A percentile compares a stretch with the other conserved stretches of the same genome.
phyloP scores from a whole-genome alignment of 2,888 invertebrate species.

The Pachymerium ferrugineum region DNA sequence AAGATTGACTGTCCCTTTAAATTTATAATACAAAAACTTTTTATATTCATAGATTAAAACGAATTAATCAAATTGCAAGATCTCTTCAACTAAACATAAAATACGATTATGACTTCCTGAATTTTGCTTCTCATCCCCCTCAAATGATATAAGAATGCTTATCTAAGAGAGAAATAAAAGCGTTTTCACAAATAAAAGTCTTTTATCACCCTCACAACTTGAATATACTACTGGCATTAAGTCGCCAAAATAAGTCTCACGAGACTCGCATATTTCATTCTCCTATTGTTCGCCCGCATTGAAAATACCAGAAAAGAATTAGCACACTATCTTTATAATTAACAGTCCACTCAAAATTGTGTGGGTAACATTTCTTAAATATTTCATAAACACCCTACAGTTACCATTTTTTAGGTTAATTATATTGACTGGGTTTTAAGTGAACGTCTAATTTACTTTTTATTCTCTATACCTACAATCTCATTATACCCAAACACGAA shows the following conservation, averaged over 20 bases:
- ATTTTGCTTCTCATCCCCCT: conserved; percentile 15
- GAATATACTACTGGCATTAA: too few relatives aligned
- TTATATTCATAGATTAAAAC: too few relatives aligned
- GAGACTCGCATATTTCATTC: background rate
- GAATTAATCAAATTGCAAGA: conserved; percentile 3
- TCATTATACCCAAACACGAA: conserved; percentile 2
- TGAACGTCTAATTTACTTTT: background rate
- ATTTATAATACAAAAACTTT: too few relatives aligned
- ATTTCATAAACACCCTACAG: too few relatives aligned
- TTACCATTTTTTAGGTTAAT: too few relatives aligned
- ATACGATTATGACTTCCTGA: conserved; percentile 27
- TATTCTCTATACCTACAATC: background rate
- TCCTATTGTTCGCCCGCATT: conserved; percentile 6
- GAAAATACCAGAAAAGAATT: background rate
- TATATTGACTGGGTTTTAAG: too few relatives aligned
- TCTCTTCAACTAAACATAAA: background rate
- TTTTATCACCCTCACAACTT: conserved; percentile 9
- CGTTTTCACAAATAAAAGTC: conserved; percentile 16
- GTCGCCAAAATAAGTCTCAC: conserved; percentile 3
- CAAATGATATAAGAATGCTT: conserved; percentile 2
- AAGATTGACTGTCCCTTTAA: too few relatives aligned
- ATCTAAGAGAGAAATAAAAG: conserved; percentile 7
- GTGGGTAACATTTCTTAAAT: too few relatives aligned
- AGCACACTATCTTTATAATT: too few relatives aligned
- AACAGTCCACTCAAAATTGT: too few relatives aligned